Evolutionary conservation across 2,797 vertebrate genomes (phyloP).

Genomic region (Chrysocyon brachyurus): DNA sequence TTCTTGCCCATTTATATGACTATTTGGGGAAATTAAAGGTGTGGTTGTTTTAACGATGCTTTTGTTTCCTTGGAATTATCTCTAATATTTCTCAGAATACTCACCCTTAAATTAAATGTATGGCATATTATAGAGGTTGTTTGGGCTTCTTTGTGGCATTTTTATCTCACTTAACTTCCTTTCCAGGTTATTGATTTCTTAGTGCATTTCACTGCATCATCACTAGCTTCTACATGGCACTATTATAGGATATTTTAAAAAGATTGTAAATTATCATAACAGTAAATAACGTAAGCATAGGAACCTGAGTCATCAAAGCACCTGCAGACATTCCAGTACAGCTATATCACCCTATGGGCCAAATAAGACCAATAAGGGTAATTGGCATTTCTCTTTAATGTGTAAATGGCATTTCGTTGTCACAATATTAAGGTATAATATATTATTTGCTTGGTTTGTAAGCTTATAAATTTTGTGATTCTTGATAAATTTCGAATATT

Average conservation of each 20-base stretch:
- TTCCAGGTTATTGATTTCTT: constrained; percentile 52
- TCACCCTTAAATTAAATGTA: background rate
- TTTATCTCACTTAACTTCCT: constrained; percentile 56
- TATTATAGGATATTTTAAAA: constrained; percentile 31
- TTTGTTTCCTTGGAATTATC: constrained; percentile 32
- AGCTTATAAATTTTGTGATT: background rate
- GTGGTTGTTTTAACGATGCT: background rate
- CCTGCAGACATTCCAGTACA: background rate
- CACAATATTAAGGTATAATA: background rate
- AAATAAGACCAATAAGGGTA: background rate
- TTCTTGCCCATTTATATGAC: background rate
- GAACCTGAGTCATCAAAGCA: background rate
- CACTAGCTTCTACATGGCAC: background rate
- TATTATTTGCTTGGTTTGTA: background rate
- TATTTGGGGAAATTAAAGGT: constrained; percentile 54
- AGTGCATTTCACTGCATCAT: constrained; percentile 29
- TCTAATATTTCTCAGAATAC: background rate
- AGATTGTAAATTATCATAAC: background rate
- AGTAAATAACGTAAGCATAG: background rate
- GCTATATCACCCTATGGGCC: background rate
- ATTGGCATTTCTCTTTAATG: background rate
- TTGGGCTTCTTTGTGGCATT: constrained; percentile 9
- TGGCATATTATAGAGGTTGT: background rate
- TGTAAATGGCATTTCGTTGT: background rate
- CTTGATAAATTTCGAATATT: background rate